A percentile compares a stretch with the other conserved stretches of the same genome.
Conservation (phyloP, 2,113 vertebrate species). For the Petaurus breviceps region DNA sequence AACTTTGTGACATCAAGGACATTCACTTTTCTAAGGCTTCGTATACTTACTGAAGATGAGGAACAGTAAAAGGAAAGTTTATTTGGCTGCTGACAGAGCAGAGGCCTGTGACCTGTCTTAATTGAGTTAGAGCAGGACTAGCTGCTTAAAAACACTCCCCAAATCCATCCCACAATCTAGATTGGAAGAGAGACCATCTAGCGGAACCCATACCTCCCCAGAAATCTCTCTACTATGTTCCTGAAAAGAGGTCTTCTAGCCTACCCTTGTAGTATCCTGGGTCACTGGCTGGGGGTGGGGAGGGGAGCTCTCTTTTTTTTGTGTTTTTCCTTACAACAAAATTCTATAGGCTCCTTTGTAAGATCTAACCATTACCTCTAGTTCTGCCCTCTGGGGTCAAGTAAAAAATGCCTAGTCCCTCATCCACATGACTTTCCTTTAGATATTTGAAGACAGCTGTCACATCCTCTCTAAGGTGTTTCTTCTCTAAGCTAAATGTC, state of each 20-base stretch:
- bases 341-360: neutral
- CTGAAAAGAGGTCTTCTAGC: neutral
- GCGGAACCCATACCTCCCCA: neutral
- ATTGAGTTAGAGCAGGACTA: neutral
- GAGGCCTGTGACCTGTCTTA: neutral
- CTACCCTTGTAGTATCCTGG: neutral
- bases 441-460: too few relatives aligned
- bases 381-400: neutral
- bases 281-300: too few relatives aligned
- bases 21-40: conserved; percentile 26
- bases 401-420: neutral
- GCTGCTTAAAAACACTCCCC: conserved; percentile 6
- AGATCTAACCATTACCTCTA: neutral
- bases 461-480: neutral
- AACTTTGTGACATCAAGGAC: conserved; percentile 10
- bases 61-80: conserved; percentile 14
- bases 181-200: neutral
- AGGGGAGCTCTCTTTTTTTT: too few relatives aligned
- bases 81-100: conserved; percentile 9
- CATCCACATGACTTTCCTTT: too few relatives aligned
- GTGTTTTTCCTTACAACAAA: neutral
- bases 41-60: conserved; percentile 2
- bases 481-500: neutral
- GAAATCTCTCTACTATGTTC: neutral
- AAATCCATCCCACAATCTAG: conserved; percentile 12